Base-by-base conservation (phyloP, 2,888 invertebrate genomes). In the Monoplex corrugatus region DNA sequence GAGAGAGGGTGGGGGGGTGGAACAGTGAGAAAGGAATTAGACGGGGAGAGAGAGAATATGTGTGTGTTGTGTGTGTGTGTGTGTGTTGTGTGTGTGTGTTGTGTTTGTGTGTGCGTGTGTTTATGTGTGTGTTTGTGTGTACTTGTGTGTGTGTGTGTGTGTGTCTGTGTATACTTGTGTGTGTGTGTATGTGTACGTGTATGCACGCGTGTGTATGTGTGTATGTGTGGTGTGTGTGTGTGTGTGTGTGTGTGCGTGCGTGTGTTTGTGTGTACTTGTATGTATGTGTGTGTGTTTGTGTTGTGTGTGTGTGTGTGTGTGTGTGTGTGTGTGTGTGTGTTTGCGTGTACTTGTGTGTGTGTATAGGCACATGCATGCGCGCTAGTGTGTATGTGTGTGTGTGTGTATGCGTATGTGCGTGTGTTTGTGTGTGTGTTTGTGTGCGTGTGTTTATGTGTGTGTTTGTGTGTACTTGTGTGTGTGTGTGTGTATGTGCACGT, bases 61-160 rank as follows among this genome's bases (percentile, higher is more conserved):
- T 68, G 68, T 68, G 68, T 68, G 68, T 68, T 38, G 40, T 40
- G 78, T 78, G 38, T 78, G 72, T n/a, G 72, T 72, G 32, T 72
- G n/a, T n/a, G n/a, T n/a, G n/a, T n/a, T n/a, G 72, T 72, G 32
- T n/a, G 3, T 32, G 72, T 72, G 72, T 35, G 72, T 13, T 50
- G 50, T 50, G 50, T 50, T 50, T 72, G 72, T 72, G 72, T 72
- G 72, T 35, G 72, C 35, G 72, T 72, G 72, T 72, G 72, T 35
- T 16, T 40, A 23, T 40, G 40, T 40, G 78, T 78, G 40, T 78
- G 78, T 78, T 19, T 43, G 78, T 78, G 78, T 43, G 78, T 78
- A 40, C 28, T 38, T 78, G 78, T 43, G 78, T 78, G 78, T n/a
- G n/a, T n/a, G n/a, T n/a, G n/a, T n/a, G n/a, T n/a, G n/a, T n/a